A percentile compares a stretch with the other conserved stretches of the same genome.
Conservation (phyloP, 1,140 invertebrate species). For the Diorhabda elongata region DNA sequence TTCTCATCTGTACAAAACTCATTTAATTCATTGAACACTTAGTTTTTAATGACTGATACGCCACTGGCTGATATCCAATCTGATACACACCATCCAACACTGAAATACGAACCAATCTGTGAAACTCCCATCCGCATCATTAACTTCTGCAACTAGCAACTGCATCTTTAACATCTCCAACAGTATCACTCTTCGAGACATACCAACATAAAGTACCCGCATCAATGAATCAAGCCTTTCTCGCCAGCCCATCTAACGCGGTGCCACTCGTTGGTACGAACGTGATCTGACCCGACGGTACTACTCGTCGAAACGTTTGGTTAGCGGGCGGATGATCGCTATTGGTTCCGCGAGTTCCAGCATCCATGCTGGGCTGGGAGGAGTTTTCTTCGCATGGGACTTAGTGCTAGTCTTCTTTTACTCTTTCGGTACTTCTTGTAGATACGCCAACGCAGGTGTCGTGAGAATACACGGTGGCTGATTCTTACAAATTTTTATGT, state of each 20-base stretch:
- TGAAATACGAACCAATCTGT: slow-evolving; percentile 2
- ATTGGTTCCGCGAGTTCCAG: slow-evolving; percentile 44
- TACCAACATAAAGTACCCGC: neutral
- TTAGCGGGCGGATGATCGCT: slow-evolving; percentile 19
- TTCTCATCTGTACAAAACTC: no score
- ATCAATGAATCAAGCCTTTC: slow-evolving; percentile 6
- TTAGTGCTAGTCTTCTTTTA: neutral
- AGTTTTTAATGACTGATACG: neutral
- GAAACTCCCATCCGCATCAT: slow-evolving; percentile 1
- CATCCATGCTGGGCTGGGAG: slow-evolving; percentile 48
- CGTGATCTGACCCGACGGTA: neutral
- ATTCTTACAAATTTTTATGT: slow-evolving; percentile 1
- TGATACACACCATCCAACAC: neutral
- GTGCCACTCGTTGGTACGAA: neutral
- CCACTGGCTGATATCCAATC: neutral
- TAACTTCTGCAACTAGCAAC: neutral
- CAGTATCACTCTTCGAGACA: neutral
- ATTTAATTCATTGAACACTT: no score
- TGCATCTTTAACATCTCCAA: slow-evolving; percentile 2
- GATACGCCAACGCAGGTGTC: slow-evolving; percentile 8
- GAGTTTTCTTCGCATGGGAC: slow-evolving; percentile 28
- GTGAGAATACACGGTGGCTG: slow-evolving; percentile 1
- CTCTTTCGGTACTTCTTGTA: slow-evolving; percentile 8
- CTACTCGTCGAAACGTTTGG: slow-evolving; percentile 7
- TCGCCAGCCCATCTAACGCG: slow-evolving; percentile 7